phyloP scores from a whole-genome alignment of 2,888 invertebrate genomes.

The Melanotus villosus region DNA sequence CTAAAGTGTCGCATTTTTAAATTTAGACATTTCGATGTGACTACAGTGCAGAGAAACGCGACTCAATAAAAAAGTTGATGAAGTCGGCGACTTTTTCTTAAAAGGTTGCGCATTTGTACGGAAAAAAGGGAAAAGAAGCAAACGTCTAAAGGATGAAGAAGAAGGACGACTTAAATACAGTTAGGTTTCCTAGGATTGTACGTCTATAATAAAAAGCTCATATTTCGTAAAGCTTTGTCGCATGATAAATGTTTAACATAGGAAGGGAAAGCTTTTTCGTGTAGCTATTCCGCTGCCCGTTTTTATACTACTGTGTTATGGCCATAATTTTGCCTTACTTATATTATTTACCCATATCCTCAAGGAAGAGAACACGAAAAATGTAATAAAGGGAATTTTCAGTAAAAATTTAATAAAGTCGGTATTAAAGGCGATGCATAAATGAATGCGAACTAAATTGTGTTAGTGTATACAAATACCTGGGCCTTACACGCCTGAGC shows the following conservation, averaged over 20 bases:
- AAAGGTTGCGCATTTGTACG: background rate
- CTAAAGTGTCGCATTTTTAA: background rate
- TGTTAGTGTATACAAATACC: constrained; percentile 31
- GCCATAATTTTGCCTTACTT: constrained; percentile 43
- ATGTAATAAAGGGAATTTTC: constrained; percentile 28
- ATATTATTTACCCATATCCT: constrained; percentile 36
- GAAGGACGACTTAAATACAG: constrained; percentile 35
- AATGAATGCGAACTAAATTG: constrained; percentile 44
- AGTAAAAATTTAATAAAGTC: constrained; percentile 43
- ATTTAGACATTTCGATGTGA: background rate
- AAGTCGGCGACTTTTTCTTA: constrained; percentile 12
- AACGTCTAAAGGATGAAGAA: background rate
- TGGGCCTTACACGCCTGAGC: constrained; percentile 31
- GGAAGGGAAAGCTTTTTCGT: constrained; percentile 49
- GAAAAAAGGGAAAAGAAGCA: background rate
- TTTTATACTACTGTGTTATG: constrained; percentile 41
- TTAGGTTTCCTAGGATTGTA: constrained; percentile 36
- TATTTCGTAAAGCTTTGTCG: constrained; percentile 44
- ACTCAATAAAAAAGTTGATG: constrained; percentile 17
- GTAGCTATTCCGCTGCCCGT: constrained; percentile 41
- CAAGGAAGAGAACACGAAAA: constrained; percentile 19
- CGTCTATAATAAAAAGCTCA: constrained; percentile 44
- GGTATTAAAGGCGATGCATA: constrained; percentile 34
- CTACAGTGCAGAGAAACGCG: background rate
- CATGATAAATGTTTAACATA: constrained; percentile 49